Evolutionary conservation across 2,888 invertebrate genomes (phyloP), one percentile per base, ranked within the genome.

Genomic region (Chouioia cunea): DNA sequence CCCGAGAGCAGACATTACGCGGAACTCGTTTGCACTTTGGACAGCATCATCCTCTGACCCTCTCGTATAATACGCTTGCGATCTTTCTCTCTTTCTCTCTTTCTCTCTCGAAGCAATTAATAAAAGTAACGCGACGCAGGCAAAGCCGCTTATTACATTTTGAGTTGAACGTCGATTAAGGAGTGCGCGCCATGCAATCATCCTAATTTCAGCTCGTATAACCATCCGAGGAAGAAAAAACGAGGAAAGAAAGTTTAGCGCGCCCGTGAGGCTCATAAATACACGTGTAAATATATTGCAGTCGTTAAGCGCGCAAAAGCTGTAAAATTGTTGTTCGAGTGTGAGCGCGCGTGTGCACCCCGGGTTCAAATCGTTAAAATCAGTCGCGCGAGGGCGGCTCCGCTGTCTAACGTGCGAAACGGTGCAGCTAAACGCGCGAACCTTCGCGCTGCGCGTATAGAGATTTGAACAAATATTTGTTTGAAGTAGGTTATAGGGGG

Each of bases 251-350:
- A 18, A 18, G 46, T 23, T 46, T 18, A 16, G 3, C 23, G 46
- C 43, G 53, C 20, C 20, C 54, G 22, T 22, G 44, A 80, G 80
- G 78, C 76, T 75, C 83, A 77, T 83, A 83, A 83, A 83, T 83
- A 82, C 79, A 80, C 81, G 82, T 80, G 82, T 81, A 83, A 83
- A 82, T 82, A 82, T 83, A 83, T 82, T 79, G 79, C 81, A 76
- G 82, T 78, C 76, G 80, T 81, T 80, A 81, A 77, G 44, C 62
- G 72, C 68, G 36, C 36, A 36, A 36, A 65, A 75, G 81, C 75
- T 80, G 81, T 80, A 81, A 82, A 82, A 78, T 79, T 78, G 78
- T 79, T 76, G 74, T n/a, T n/a, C 44, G 4, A 4, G 74, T 12
- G 36, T 36, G 36, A 36, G 36, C 12, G 36, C 12, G 36, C 57